A percentile compares a stretch with the other conserved stretches of the same genome.
phyloP scores from a whole-genome alignment of 2,113 vertebrate genomes.

The Xenopus laevis region DNA sequence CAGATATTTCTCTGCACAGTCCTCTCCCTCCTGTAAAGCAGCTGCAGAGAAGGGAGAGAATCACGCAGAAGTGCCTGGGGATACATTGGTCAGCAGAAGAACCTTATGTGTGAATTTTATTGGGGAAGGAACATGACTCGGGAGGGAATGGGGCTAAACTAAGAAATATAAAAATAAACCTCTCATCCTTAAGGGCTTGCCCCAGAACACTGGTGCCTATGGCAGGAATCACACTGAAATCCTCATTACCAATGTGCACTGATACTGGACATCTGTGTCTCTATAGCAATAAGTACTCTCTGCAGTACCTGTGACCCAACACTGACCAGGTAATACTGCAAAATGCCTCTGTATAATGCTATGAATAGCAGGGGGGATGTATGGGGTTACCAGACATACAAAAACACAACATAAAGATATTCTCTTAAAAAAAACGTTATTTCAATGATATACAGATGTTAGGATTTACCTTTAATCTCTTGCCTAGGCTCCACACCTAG shows the following conservation, averaged over 20 bases:
- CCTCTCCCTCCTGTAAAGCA: too few species aligned
- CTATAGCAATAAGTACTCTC: constrained; percentile 24
- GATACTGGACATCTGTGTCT: constrained; percentile 8
- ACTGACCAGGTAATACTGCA: constrained; percentile 36
- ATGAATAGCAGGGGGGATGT: constrained; percentile 14
- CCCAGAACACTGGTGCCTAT: not conserved
- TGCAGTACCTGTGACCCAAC: constrained; percentile 14
- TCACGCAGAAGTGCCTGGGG: too few species aligned
- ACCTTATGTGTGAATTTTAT: too few species aligned
- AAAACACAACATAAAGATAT: constrained; percentile 39
- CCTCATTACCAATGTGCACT: not conserved
- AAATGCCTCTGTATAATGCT: constrained; percentile 18
- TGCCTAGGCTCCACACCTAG: constrained; percentile 13
- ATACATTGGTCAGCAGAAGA: too few species aligned
- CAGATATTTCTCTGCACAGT: too few species aligned
- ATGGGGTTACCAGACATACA: constrained; percentile 27
- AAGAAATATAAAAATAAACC: not conserved
- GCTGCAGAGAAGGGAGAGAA: too few species aligned
- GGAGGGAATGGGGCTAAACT: too few species aligned
- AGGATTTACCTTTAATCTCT: constrained; percentile 10
- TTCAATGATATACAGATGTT: constrained; percentile 41
- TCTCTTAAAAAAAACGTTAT: constrained; percentile 38
- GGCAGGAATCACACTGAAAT: not conserved
- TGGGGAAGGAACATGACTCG: too few species aligned
- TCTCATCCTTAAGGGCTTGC: not conserved